phyloP scores from a whole-genome alignment of 2,113 vertebrate genomes.

The Varanus komodoensis region DNA sequence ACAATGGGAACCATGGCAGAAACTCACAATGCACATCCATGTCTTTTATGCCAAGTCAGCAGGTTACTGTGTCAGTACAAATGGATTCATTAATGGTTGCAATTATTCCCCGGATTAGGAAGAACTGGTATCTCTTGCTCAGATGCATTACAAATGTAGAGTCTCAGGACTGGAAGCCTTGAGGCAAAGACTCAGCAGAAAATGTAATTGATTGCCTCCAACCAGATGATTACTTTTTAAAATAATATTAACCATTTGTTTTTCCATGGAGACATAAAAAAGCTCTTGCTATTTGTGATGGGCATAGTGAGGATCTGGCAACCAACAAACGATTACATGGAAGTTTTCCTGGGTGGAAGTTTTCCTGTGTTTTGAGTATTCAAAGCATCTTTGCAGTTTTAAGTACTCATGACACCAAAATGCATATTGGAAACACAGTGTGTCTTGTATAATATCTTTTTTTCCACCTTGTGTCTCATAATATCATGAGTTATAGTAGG shows the following conservation, averaged over 20 bases:
- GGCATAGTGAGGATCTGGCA: not conserved
- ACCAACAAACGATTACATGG: not conserved
- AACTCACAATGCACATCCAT: slow-evolving; percentile 8
- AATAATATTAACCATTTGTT: slow-evolving; percentile 11
- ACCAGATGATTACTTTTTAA: not conserved
- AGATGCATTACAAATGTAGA: slow-evolving; percentile 8
- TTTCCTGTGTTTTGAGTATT: not conserved
- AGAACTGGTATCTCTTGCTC: not conserved
- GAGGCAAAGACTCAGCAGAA: not conserved
- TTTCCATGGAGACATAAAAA: not conserved
- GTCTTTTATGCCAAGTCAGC: not conserved
- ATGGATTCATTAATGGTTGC: slow-evolving; percentile 8
- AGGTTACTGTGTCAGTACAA: slow-evolving; percentile 15
- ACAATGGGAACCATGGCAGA: not conserved
- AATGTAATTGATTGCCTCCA: not conserved
- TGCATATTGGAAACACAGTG: not conserved
- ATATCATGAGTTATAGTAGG: not conserved
- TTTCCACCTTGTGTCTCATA: not conserved
- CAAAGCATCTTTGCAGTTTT: not conserved
- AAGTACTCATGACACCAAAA: not conserved
- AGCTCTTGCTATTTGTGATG: not conserved
- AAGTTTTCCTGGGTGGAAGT: not conserved
- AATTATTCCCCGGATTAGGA: slow-evolving; percentile 5
- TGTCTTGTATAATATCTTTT: not conserved
- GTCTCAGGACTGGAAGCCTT: slow-evolving; percentile 4